Evolutionary conservation across 2,888 invertebrate species (phyloP), one percentile per base, ranked within the genome.

Genomic region (Apodemia hepburni): DNA sequence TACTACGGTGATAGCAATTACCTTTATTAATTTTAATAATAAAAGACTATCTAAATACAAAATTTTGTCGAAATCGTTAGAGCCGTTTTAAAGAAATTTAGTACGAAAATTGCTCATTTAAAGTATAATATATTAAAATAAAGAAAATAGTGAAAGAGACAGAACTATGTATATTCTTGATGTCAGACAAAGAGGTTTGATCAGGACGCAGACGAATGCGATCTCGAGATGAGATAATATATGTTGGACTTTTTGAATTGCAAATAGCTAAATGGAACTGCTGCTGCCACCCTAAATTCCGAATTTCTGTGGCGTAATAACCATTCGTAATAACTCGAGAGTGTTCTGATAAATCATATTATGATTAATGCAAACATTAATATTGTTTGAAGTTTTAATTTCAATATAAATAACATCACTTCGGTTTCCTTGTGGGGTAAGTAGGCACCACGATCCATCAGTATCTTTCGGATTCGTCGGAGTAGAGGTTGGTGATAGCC

Each of bases 251-350:
- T 88, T 90, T 90, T 86, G 88, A 87, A 88, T 91, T 91, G 89
- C 89, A 88, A 91, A 90, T 90, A 74, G 82, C 81, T 80, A 85
- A 88, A 86, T 87, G 86, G 84, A 85, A 80, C 80, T 80, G 78
- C 85, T 79, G 77, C 78, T 74, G 79, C 78, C 78, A 80, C 78
- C 75, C 78, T 74, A 75, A 71, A 72, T 71, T 73, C 71, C 74
- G 81, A 77, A 75, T 82, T 80, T 81, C 80, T 79, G 77, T 75
- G 64, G 66, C 64, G 62, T 71, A 79, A 87, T 85, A 88, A 87
- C 87, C 81, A 87, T 85, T 78, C 79, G 81, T 87, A 86, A 87
- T 86, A 87, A 84, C 79, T 79, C 79, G 73, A 78, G 79, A 86
- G 84, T 81, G 82, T 77, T 82, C 83, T 83, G 87, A 86, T 86